phyloP scores from a whole-genome alignment of 2,797 vertebrate genomes.

The Onychomys leucogaster region DNA sequence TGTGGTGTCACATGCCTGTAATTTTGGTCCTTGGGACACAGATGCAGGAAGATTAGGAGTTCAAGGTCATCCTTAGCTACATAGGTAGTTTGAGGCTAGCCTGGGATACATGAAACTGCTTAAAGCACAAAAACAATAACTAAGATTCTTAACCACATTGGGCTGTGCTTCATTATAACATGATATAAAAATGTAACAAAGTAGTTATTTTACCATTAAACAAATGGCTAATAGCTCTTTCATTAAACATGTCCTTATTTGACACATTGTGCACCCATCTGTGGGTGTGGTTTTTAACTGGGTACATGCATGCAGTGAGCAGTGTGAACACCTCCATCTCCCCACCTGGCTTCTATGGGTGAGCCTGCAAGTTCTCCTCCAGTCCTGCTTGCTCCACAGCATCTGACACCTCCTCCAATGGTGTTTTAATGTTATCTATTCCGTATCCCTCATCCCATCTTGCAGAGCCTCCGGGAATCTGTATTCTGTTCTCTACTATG shows the following conservation, averaged over 20 bases:
- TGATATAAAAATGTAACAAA: conserved; percentile 11
- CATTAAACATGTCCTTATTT: background rate
- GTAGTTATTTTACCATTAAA: background rate
- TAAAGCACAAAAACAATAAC: background rate
- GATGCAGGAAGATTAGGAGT: background rate
- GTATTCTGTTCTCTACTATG: background rate
- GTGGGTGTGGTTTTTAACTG: background rate
- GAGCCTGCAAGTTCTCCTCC: background rate
- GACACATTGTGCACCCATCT: background rate
- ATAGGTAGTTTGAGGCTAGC: background rate
- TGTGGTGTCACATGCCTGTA: background rate
- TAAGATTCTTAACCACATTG: background rate
- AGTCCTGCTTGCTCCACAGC: background rate
- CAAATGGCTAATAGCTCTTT: background rate
- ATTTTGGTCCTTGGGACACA: no score
- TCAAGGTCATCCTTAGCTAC: background rate
- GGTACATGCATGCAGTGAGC: no score
- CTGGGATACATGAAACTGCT: background rate
- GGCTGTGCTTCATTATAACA: background rate
- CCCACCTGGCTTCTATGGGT: background rate
- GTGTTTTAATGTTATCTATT: background rate
- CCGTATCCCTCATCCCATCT: background rate
- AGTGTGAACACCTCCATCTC: background rate
- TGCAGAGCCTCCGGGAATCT: background rate
- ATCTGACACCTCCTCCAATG: background rate